A percentile compares a stretch with the other conserved stretches of the same genome.
phyloP scores from a whole-genome alignment of 2,113 vertebrate genomes.

The Egretta garzetta region DNA sequence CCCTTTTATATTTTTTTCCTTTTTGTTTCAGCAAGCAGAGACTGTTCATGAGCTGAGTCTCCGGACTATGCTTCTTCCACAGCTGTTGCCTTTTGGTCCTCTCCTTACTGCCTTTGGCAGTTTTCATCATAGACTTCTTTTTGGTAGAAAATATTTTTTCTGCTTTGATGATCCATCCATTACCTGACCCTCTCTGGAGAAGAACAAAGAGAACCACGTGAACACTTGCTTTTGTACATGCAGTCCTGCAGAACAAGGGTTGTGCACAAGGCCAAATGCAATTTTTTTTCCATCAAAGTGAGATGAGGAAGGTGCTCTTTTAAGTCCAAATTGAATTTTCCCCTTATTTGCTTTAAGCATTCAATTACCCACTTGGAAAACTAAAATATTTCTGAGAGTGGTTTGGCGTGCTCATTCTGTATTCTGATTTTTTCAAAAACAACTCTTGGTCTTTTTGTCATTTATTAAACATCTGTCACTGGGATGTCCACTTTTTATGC shows the following conservation, averaged over 20 bases:
- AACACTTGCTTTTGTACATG: background rate
- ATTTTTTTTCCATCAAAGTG: background rate
- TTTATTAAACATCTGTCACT: accelerated
- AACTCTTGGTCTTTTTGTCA: background rate
- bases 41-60: background rate
- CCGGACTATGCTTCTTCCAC: background rate
- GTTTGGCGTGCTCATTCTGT: background rate
- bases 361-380: background rate
- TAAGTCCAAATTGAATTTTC: background rate
- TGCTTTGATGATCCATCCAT: background rate
- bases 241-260: background rate
- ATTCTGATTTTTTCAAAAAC: background rate
- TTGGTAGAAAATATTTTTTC: background rate
- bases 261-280: background rate
- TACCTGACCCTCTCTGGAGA: background rate
- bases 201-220: background rate
- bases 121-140: background rate
- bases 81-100: background rate
- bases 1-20: background rate
- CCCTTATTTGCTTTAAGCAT: background rate
- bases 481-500: background rate
- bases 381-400: background rate
- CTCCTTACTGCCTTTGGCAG: background rate
- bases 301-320: background rate
- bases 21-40: background rate